Percentiles rank a stretch among this genome's conserved stretches.
phyloP scores from a whole-genome alignment of 2,888 invertebrate genomes.

The Tryphoninae sp. region DNA sequence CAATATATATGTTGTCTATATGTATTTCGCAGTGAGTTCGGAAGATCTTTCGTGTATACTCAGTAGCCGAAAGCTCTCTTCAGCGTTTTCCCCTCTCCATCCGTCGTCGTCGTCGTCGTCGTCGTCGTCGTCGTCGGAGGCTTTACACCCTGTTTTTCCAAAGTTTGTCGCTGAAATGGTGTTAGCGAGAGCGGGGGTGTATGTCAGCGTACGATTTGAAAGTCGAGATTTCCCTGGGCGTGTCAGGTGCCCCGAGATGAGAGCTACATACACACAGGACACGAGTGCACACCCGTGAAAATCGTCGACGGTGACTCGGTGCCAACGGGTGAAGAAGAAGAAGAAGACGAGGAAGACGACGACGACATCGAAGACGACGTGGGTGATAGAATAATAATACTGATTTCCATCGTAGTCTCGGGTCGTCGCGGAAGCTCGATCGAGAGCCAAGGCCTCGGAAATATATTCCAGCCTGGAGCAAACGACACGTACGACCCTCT shows the following conservation, averaged over 20 bases:
- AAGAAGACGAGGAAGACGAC: constrained; percentile 20
- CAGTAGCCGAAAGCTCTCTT: constrained; percentile 46
- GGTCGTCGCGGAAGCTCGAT: constrained; percentile 33
- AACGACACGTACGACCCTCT: constrained; percentile 31
- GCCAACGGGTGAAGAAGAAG: background rate
- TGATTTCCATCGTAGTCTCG: constrained; percentile 56
- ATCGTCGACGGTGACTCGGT: background rate
- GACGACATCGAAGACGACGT: constrained; percentile 54
- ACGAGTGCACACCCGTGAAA: constrained; percentile 11
- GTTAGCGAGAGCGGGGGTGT: constrained; percentile 36
- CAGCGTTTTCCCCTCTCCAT: constrained; percentile 18
- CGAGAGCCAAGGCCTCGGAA: constrained; percentile 20
- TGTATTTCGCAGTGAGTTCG: constrained; percentile 23
- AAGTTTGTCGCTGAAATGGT: constrained; percentile 54
- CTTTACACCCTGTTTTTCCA: constrained; percentile 63
- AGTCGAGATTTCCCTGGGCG: constrained; percentile 63
- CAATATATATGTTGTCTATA: constrained; percentile 7
- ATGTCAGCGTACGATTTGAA: constrained; percentile 61
- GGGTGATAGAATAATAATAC: constrained; percentile 61
- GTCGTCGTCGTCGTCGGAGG: constrained; percentile 32
- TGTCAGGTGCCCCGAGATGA: constrained; percentile 39
- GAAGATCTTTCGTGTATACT: constrained; percentile 53
- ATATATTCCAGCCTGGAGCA: constrained; percentile 40
- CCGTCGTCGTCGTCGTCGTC: constrained; percentile 22
- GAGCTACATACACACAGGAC: constrained; percentile 18